Evolutionary conservation across 1,140 invertebrate species (phyloP), one percentile per base, ranked within the genome.

Genomic region (Phortica variegata): DNA sequence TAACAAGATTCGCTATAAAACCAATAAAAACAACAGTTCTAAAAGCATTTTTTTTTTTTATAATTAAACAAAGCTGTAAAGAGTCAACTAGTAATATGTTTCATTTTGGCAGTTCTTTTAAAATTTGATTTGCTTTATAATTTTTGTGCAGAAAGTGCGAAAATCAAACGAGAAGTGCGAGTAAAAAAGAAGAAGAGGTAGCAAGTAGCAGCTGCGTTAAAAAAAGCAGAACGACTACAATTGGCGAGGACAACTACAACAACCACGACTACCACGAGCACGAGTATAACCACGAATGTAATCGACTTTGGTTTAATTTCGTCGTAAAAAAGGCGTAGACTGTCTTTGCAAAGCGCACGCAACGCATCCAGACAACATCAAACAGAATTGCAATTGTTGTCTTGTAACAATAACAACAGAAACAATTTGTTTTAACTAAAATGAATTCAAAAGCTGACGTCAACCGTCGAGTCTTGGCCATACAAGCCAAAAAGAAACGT

Each of bases 401-500:
- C n/a, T n/a, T 66, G 68, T 54, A 58, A 33, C 20, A 29, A 47
- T 29, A 18, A n/a, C 21, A 33, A 21, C 39, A 41, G n/a, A 26
- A 40, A 23, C 38, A 10, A 43, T 41, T 52, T 36, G 41, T 29
- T 29, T 7, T 6, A 29, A 29, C 12, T 19, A 56, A 59, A 79
- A 89, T 89, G 87, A 89, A 86, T 81, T 83, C 85, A 76, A 89
- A 89, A 83, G 87, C 85, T 76, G 89, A 91, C 79, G 88, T 89
- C 77, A 91, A 91, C 80, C 85, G 89, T 77, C 83, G 89, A 72
- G 88, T 91, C 74, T 80, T 91, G 75, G 88, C 88, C 71, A 91
- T 91, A 70, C 87, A 91, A 80, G 88, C 89, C 52, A 91, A 91
- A 81, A 91, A 91, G 79, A 91, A 91, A 76, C 83, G 89, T 52